Base-by-base conservation (phyloP, 1,140 invertebrate genomes). In the Nasonia vitripennis region DNA sequence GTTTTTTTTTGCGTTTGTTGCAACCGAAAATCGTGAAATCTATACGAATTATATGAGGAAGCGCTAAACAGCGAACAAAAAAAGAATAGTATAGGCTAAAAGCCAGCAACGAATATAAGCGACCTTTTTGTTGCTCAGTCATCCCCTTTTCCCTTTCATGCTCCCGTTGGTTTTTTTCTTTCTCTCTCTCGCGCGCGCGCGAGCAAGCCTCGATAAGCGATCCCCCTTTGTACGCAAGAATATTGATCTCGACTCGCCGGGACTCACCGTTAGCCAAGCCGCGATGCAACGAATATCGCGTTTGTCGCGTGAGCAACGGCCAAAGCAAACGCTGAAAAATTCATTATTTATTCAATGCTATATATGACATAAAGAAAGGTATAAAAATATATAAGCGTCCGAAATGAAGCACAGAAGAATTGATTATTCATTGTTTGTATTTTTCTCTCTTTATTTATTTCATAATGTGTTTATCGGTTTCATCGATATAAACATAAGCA, bases 401-500 rank as follows among this genome's bases (percentile, higher is more conserved):
- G 41, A 45, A 62, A 62, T 62, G 55, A 62, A 62, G 20, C 20
- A n/a, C 6, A 67, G 41, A 79, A 77, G 12, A 62, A 77, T 75
- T 27, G 1, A 27, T 27, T 37, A 62, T 45, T 37, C 55, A 81
- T 70, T 11, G 70, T 71, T 79, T 20, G 51, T 37, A 37, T 27
- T 20, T 77, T 80, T 80, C 51, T 86, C 89, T 81, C 89, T 91
- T 90, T 89, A 91, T 91, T 90, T 89, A 91, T 87, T 89, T 90
- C 85, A 88, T 88, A 87, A 88, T 84, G 83, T 89, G 62, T 91
- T 91, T 81, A 90, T 91, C 89, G 88, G 86, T 88, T 85, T 87
- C 83, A 88, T 87, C 87, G 89, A 91, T 92, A 92, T 90, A 92
- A 92, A 93, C 89, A 89, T 89, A 92, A 91, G 89, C 89, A 91